phyloP scores from a whole-genome alignment of 1,140 invertebrate species.

The Temnothorax nylanderi region DNA sequence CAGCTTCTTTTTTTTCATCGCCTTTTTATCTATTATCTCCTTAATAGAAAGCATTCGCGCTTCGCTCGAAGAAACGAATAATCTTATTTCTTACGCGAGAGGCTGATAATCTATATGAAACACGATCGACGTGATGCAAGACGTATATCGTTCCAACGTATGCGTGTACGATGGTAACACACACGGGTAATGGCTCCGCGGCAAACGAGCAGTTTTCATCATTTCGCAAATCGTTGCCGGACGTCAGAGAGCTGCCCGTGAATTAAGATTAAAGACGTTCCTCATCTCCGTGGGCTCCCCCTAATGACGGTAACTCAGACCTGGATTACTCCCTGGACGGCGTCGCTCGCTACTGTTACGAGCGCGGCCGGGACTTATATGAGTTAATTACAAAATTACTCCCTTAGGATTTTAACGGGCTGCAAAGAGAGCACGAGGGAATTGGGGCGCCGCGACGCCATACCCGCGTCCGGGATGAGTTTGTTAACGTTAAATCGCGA shows the following conservation, averaged over 20 bases:
- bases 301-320: constrained; percentile 64
- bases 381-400: constrained; percentile 74
- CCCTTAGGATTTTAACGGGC: constrained; percentile 70
- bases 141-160: neutral
- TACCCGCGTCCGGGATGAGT: constrained; percentile 38
- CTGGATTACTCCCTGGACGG: constrained; percentile 59
- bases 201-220: constrained; percentile 34
- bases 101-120: neutral
- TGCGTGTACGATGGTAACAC: neutral
- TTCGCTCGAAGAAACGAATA: neutral
- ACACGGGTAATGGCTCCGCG: constrained; percentile 5
- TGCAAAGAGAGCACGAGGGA: constrained; percentile 20
- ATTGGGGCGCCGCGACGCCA: constrained; percentile 16
- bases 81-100: neutral
- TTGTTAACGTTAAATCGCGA: constrained; percentile 66
- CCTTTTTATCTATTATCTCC: neutral
- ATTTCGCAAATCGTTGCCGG: constrained; percentile 39
- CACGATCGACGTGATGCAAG: neutral
- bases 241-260: constrained; percentile 26
- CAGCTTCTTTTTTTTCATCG: neutral
- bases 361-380: constrained; percentile 21
- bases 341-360: constrained; percentile 67
- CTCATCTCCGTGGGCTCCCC: constrained; percentile 61
- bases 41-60: neutral
- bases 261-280: constrained; percentile 72